Percentiles rank a stretch among this genome's conserved stretches.
Conservation (phyloP, 2,797 vertebrate genomes). For the Poecilia wingei region DNA sequence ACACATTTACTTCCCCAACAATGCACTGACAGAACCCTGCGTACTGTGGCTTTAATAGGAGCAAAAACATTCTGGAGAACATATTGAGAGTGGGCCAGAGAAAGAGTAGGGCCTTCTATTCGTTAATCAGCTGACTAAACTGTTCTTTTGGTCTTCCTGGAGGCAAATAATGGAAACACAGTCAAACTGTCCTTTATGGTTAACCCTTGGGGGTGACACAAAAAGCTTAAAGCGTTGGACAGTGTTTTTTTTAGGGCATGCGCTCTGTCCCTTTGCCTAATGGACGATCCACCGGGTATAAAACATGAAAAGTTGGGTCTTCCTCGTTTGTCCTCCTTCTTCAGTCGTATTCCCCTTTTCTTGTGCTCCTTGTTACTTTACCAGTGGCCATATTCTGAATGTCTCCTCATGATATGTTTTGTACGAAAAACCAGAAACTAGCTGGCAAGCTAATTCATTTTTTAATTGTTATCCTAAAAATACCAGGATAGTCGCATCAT, state of each 20-base stretch:
- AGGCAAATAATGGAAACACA: constrained; percentile 54
- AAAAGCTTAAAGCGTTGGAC: constrained; percentile 52
- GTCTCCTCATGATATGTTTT: neutral
- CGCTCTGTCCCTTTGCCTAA: constrained; percentile 17
- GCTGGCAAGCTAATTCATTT: neutral
- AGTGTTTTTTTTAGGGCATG: constrained; percentile 36
- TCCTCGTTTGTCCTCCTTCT: constrained; percentile 59
- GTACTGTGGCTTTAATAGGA: constrained; percentile 7
- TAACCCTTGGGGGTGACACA: constrained; percentile 58
- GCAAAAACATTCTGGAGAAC: constrained; percentile 16
- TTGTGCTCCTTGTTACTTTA: neutral
- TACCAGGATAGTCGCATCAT: neutral
- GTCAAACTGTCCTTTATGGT: constrained; percentile 67
- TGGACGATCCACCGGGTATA: no score
- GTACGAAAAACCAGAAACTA: neutral
- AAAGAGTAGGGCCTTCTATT: constrained; percentile 43
- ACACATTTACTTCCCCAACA: constrained; percentile 35
- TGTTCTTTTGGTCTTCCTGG: constrained; percentile 45
- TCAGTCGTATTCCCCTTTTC: constrained; percentile 18
- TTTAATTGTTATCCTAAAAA: neutral
- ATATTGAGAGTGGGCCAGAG: constrained; percentile 35
- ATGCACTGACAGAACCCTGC: constrained; percentile 27
- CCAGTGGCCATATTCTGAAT: neutral
- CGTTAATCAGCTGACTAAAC: constrained; percentile 66
- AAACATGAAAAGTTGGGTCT: no score